Evolutionary conservation across 2,888 invertebrate genomes (phyloP).

Genomic region (Galeopsomyia nigrocyanea): DNA sequence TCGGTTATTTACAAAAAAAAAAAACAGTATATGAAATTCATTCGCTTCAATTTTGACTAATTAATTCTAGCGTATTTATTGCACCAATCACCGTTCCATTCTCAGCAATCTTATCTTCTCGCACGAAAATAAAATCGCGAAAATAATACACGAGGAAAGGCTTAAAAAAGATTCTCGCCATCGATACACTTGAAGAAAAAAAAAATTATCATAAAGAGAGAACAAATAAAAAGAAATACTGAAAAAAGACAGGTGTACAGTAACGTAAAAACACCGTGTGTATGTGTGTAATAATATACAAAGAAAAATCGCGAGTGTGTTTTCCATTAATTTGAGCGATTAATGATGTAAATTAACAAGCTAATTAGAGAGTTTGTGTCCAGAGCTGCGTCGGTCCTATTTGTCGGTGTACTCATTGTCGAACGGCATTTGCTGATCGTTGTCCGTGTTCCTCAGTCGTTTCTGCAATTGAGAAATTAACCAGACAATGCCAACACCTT

Average conservation of each 20-base stretch:
- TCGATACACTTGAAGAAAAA: background rate
- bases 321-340: background rate
- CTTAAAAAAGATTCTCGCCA: constrained; percentile 33
- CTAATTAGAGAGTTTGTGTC: no score
- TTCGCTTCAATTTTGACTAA: no score
- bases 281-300: constrained; percentile 28
- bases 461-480: constrained; percentile 70
- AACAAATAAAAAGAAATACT: no score
- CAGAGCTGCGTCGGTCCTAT: constrained; percentile 52
- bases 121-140: constrained; percentile 25
- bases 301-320: constrained; percentile 20
- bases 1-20: background rate
- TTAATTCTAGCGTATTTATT: no score
- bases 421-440: constrained; percentile 53
- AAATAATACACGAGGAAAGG: constrained; percentile 11
- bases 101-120: background rate
- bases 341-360: no score
- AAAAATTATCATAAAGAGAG: no score
- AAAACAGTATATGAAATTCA: background rate
- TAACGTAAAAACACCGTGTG: no score
- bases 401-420: constrained; percentile 62
- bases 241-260: no score
- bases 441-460: constrained; percentile 67
- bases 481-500: constrained; percentile 50
- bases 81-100: background rate